Conservation (phyloP, 2,113 vertebrate species). For the Larimichthys polyactis region DNA sequence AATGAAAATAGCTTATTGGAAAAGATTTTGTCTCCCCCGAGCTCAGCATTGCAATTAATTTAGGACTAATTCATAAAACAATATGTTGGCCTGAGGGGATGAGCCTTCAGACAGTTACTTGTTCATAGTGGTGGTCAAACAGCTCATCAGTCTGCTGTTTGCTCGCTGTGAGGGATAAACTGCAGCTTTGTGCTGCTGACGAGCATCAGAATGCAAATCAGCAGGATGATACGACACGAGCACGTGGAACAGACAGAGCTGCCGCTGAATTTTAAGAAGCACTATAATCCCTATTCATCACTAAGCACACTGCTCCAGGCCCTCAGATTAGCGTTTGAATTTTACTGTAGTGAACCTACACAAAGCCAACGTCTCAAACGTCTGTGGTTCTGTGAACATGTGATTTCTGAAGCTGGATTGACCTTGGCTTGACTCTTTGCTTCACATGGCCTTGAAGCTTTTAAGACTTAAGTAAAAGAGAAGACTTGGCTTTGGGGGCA, state of each 20-base stretch:
- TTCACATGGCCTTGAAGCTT: slow-evolving; percentile 26
- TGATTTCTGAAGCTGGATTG: slow-evolving; percentile 48
- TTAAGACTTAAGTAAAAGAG: neutral
- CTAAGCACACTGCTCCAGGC: slow-evolving; percentile 52
- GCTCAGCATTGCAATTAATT: slow-evolving; percentile 59
- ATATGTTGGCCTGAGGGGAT: slow-evolving; percentile 35
- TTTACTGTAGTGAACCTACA: slow-evolving; percentile 41
- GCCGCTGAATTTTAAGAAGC: slow-evolving; percentile 64
- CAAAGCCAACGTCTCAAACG: slow-evolving; percentile 18
- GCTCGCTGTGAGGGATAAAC: slow-evolving; percentile 47
- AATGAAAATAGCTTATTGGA: slow-evolving; percentile 57
- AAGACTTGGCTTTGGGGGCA: neutral
- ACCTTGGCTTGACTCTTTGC: slow-evolving; percentile 56
- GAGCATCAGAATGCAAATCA: slow-evolving; percentile 73
- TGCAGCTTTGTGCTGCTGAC: slow-evolving; percentile 53
- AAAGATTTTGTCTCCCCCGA: slow-evolving; percentile 48
- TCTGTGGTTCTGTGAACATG: neutral
- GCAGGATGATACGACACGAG: slow-evolving; percentile 35
- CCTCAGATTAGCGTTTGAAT: slow-evolving; percentile 43
- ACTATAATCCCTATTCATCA: slow-evolving; percentile 67
- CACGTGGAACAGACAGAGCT: slow-evolving; percentile 52
- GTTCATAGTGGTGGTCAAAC: slow-evolving; percentile 48
- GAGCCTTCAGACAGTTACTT: slow-evolving; percentile 39
- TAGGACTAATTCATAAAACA: slow-evolving; percentile 66
- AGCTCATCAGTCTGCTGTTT: slow-evolving; percentile 52